Evolutionary conservation across 2,113 vertebrate species (phyloP), one percentile per base, ranked within the genome.

Genomic region (Trematomus loennbergii): DNA sequence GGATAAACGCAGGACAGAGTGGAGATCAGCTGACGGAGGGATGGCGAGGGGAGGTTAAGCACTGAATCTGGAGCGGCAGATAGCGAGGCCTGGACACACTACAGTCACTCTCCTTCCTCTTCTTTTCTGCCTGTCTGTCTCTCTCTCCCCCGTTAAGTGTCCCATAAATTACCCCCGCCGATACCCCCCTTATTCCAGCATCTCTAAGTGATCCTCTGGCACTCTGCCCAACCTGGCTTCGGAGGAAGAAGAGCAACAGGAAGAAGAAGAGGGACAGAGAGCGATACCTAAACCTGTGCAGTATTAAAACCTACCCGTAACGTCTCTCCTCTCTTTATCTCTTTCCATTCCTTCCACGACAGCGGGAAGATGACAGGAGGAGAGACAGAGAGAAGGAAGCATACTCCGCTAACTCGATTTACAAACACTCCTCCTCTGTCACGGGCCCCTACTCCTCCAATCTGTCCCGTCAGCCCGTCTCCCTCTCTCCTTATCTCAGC

Each of bases 141-240:
- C 17, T 43, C 45, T 54, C 70, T 15, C 46, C 62, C 18, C 62
- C 20, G 54, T 17, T 33, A 71, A 77, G 74, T 72, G 84, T 87
- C 81, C 79, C 71, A 87, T 91, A 91, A 92, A 90, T 92, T 83
- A 89, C 64, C 58, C 55, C 83, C 64, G 18, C 73, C 0, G 8
- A 69, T 65, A 53, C 68, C 61, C 69, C 29, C 77, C 29, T 29
- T 17, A 61, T 77, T 76, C 74, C 75, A 60, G 70, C 78, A 75
- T 82, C 88, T 85, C 81, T 93, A 94, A 94, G 92, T 93, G 91
- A 93, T 89, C 89, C 70, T 40, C 83, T 94, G 94, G 93, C 93
- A 78, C 78, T 46, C 66, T 73, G 92, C 93, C 93, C 90, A 40
- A 69, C 64, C 77, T 33, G 83, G 78, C 85, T 69, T 29, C 36